A percentile compares a stretch with the other conserved stretches of the same genome.
These are phyloP conservation scores for Gavialis gangeticus DNA, from an alignment of 2,113 vertebrate species.

Conservation along the genomic window DNA sequence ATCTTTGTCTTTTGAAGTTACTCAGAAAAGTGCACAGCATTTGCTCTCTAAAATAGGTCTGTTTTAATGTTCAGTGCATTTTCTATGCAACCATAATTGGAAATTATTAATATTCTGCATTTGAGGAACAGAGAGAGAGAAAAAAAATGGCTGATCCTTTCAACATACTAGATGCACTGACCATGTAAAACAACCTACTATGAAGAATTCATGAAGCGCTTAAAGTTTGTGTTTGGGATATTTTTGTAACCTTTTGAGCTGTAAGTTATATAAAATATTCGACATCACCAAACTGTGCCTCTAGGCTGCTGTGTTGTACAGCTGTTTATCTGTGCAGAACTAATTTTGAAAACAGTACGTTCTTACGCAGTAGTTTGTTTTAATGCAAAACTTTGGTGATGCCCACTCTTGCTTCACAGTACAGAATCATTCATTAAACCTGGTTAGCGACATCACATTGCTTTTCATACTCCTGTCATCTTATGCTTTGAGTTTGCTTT, in stretches of 20 bases:
- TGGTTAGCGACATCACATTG: conserved; percentile 84
- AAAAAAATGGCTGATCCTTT: neutral
- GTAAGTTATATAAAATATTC: conserved; percentile 74
- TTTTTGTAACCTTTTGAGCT: conserved; percentile 74
- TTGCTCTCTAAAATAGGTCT: conserved; percentile 75
- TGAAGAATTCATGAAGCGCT: conserved; percentile 67
- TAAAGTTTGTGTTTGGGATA: conserved; percentile 69
- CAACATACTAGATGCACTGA: conserved; percentile 62
- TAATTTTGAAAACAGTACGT: conserved; percentile 45
- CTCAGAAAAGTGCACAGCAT: conserved; percentile 76
- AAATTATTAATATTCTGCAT: neutral
- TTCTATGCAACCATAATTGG: conserved; percentile 23
- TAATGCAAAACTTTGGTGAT: conserved; percentile 88
- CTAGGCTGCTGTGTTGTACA: conserved; percentile 61
- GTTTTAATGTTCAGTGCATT: conserved; percentile 80
- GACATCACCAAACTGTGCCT: conserved; percentile 79
- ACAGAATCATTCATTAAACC: conserved; percentile 75
- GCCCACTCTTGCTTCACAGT: conserved; percentile 88
- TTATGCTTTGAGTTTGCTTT: conserved; percentile 85
- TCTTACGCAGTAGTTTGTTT: conserved; percentile 70
- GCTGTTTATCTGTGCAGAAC: conserved; percentile 60
- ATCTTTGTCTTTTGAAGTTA: conserved; percentile 74
- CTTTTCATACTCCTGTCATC: conserved; percentile 83
- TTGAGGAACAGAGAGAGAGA: neutral
- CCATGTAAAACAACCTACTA: conserved; percentile 69